Conservation (phyloP, 2,113 vertebrate genomes). For the Cephalophus harveyi region DNA sequence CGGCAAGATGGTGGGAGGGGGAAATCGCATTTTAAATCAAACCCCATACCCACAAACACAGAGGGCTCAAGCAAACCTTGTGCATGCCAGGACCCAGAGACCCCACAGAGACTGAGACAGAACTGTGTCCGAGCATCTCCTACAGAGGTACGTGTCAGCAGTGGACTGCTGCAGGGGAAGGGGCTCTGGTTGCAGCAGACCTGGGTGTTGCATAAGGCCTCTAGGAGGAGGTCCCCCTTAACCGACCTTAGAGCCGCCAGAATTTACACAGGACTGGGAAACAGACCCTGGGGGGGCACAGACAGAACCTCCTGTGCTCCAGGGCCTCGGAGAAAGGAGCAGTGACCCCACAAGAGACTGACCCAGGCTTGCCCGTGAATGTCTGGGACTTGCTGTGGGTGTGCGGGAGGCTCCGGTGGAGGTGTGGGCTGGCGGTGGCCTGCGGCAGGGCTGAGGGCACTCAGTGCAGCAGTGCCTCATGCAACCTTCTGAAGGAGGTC, state of each 20-base stretch:
- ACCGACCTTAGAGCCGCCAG: accelerated
- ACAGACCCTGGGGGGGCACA: neutral
- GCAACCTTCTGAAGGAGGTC: neutral
- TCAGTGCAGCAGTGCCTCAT: neutral
- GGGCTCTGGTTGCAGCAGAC: accelerated
- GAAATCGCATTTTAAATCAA: neutral
- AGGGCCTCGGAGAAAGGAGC: neutral
- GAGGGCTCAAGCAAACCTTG: neutral
- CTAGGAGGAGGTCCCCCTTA: neutral
- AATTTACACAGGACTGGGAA: neutral
- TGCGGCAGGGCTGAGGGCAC: neutral
- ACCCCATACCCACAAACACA: neutral
- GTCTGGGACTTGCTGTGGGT: neutral
- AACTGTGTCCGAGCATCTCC: neutral
- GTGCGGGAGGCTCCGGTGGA: neutral
- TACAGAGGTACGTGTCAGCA: neutral
- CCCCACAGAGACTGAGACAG: neutral
- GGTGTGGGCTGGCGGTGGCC: no score
- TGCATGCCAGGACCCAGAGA: neutral
- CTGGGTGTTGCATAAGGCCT: neutral
- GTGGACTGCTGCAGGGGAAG: no score
- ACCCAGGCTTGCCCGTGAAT: neutral
- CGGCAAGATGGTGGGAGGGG: neutral
- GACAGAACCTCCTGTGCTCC: neutral
- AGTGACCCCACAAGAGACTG: neutral